These are phyloP conservation scores for Phylloscopus trochilus DNA, from an alignment of 2,113 vertebrate species.

Conservation along the genomic window DNA sequence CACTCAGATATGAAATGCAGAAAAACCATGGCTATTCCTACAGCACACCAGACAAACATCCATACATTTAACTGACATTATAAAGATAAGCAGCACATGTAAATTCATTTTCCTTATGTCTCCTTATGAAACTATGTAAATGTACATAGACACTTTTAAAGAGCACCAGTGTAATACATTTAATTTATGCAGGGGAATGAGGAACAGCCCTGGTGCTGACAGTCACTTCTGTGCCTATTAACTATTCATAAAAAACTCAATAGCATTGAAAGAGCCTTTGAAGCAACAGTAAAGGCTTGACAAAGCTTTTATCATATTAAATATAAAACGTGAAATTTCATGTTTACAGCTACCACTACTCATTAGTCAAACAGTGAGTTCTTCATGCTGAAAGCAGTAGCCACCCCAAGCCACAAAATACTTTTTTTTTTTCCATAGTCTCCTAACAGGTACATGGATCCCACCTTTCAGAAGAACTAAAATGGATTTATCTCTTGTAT, in stretches of 20 bases:
- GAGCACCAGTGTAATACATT: background rate
- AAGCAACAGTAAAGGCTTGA: background rate
- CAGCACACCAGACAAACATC: background rate
- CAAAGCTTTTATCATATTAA: constrained; percentile 22
- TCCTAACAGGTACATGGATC: background rate
- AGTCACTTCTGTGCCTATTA: constrained; percentile 27
- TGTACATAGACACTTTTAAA: background rate
- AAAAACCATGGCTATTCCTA: background rate
- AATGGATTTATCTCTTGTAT: background rate
- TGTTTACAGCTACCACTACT: background rate
- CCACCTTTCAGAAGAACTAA: background rate
- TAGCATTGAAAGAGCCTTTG: background rate
- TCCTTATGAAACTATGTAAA: background rate
- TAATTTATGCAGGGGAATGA: background rate
- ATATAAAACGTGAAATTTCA: background rate
- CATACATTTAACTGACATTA: background rate
- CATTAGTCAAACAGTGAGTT: background rate
- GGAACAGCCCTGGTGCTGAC: background rate
- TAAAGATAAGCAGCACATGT: background rate
- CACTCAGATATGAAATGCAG: background rate
- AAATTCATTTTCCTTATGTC: background rate
- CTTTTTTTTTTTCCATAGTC: background rate
- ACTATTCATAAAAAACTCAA: constrained; percentile 27
- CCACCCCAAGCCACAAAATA: background rate
- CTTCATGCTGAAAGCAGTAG: background rate